Conservation (phyloP, 2,888 invertebrate genomes). For the Drosophila pseudotalamancana region DNA sequence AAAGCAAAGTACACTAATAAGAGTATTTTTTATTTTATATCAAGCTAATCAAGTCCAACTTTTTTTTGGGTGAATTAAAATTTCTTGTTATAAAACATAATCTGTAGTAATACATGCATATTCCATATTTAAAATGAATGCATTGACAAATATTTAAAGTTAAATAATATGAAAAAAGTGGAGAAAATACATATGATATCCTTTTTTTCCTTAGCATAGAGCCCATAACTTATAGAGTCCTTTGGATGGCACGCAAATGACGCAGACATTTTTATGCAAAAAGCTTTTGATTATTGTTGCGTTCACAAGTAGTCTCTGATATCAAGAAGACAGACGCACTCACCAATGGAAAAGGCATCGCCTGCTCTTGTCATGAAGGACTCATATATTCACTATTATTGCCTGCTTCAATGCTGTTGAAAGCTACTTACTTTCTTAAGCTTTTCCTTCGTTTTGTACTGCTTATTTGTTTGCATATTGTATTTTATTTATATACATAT, state of each 20-base stretch:
- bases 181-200: no score
- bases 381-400: background rate
- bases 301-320: background rate
- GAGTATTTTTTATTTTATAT: no score
- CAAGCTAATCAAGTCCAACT: no score
- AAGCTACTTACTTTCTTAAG: constrained; percentile 16
- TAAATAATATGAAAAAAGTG: no score
- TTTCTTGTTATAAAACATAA: no score
- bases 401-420: constrained; percentile 8
- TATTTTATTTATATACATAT: constrained; percentile 2
- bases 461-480: constrained; percentile 32
- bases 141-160: no score
- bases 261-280: constrained; percentile 1
- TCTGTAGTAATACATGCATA: no score
- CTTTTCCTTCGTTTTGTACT: constrained; percentile 17
- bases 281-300: constrained; percentile 7
- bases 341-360: background rate
- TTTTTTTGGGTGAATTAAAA: no score
- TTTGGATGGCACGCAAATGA: background rate
- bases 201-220: no score
- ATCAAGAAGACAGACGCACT: background rate
- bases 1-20: no score
- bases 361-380: background rate
- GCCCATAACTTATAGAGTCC: background rate
- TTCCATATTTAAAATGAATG: no score